Conservation (phyloP, 2,888 invertebrate species). For the Lochmaea capreae region DNA sequence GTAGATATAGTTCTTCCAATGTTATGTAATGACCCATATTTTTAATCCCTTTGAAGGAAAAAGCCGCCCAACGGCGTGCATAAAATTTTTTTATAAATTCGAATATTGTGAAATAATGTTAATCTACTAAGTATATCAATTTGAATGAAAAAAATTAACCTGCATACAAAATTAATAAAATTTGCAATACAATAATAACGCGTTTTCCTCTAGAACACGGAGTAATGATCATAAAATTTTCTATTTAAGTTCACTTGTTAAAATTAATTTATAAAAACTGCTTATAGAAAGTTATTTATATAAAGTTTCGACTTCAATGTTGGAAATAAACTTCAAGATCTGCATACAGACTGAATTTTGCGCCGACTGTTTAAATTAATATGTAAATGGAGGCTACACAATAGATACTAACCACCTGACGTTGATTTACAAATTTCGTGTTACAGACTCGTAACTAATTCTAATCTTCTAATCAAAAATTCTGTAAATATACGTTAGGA, state of each 20-base stretch:
- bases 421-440: constrained; percentile 6
- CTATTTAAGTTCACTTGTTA: not conserved
- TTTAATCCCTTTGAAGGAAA: no score
- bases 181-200: no score
- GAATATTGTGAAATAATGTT: no score
- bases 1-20: no score
- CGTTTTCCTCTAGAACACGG: no score
- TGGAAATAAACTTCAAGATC: not conserved
- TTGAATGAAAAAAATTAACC: no score
- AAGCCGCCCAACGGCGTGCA: no score
- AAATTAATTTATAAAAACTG: not conserved
- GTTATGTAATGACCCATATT: no score
- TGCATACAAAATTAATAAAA: no score
- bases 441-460: not conserved
- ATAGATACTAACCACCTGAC: not conserved
- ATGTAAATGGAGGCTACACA: constrained; percentile 3
- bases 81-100: no score
- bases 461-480: not conserved
- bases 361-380: constrained; percentile 2
- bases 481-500: not conserved
- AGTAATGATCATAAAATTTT: no score
- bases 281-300: not conserved
- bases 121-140: no score
- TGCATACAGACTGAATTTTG: constrained; percentile 7
- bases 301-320: not conserved